These are phyloP conservation scores for Trichopoda pennipes DNA, from an alignment of 2,888 invertebrate species.

Conservation along the genomic window DNA sequence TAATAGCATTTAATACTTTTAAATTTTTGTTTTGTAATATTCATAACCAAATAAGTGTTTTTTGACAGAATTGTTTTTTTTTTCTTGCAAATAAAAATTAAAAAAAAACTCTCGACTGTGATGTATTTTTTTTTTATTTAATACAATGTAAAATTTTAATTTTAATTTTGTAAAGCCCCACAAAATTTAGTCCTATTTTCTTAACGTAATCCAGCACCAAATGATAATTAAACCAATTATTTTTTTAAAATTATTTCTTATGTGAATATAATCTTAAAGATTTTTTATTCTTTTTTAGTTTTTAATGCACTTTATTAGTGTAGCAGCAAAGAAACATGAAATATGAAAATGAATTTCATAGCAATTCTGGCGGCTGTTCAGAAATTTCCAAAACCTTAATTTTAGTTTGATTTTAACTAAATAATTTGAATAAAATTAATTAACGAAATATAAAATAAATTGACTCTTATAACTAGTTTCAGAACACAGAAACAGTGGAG, in stretches of 20 bases:
- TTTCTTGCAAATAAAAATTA: neutral
- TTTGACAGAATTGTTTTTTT: neutral
- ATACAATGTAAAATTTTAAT: constrained; percentile 26
- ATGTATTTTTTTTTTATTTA: constrained; percentile 57
- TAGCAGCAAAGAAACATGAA: constrained; percentile 1
- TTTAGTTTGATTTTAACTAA: no score
- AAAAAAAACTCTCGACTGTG: constrained; percentile 71
- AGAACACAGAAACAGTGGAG: no score
- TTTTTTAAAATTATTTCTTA: constrained; percentile 34
- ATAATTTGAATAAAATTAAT: no score
- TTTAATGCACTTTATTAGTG: neutral
- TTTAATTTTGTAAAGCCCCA: constrained; percentile 51
- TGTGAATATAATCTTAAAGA: constrained; percentile 15
- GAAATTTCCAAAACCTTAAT: no score
- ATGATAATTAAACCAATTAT: constrained; percentile 50
- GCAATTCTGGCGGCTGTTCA: no score
- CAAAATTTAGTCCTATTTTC: constrained; percentile 39
- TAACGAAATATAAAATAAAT: no score
- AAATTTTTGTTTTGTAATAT: constrained; percentile 40
- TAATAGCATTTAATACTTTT: constrained; percentile 59
- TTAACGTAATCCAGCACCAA: constrained; percentile 67
- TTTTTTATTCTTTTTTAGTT: neutral
- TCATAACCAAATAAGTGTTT: constrained; percentile 63
- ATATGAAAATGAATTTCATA: constrained; percentile 8
- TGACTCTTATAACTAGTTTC: no score